A percentile compares a stretch with the other conserved stretches of the same genome.
phyloP scores from a whole-genome alignment of 2,888 invertebrate species.

The Diadegma fenestrale region DNA sequence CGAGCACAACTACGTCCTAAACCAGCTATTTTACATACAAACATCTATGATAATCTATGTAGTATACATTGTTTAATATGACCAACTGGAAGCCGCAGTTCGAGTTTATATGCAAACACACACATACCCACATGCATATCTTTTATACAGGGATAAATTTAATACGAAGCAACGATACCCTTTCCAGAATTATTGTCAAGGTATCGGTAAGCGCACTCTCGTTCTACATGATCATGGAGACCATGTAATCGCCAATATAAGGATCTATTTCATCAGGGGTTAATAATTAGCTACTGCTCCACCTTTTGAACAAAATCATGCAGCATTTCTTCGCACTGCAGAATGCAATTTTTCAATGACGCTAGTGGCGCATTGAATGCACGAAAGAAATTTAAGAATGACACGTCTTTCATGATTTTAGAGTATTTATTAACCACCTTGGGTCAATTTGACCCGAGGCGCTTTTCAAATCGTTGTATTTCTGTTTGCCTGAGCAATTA shows the following conservation, averaged over 20 bases:
- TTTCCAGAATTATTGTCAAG: slow-evolving; percentile 3
- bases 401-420: background rate
- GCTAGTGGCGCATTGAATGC: background rate
- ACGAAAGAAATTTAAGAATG: background rate
- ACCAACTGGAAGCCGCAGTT: slow-evolving; percentile 26
- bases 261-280: background rate
- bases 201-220: slow-evolving; percentile 11
- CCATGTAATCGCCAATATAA: background rate
- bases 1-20: slow-evolving; percentile 48
- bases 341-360: background rate
- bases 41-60: slow-evolving; percentile 51
- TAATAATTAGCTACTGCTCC: slow-evolving; percentile 3
- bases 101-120: background rate
- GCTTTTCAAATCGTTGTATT: no score
- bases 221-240: background rate
- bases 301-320: background rate
- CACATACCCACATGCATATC: background rate
- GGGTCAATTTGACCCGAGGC: no score
- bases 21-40: slow-evolving; percentile 62
- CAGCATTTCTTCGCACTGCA: background rate
- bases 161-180: slow-evolving; percentile 1
- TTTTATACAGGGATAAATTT: slow-evolving; percentile 18
- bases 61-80: slow-evolving; percentile 49
- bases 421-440: background rate
- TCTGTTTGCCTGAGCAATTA: background rate